Conservation (phyloP, 2,113 vertebrate genomes). For the Semnopithecus entellus region DNA sequence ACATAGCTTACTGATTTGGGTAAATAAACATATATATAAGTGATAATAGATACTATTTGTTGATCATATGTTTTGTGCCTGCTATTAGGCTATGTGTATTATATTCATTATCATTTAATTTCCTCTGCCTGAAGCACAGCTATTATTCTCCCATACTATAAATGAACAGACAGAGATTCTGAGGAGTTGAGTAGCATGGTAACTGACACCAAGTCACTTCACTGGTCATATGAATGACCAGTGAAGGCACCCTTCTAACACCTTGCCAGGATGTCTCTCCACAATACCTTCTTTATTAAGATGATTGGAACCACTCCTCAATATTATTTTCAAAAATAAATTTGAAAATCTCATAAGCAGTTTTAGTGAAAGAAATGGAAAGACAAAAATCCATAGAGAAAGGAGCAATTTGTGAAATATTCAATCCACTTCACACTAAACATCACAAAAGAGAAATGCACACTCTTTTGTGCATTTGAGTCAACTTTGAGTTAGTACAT, state of each 20-base stretch:
- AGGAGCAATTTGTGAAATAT: neutral
- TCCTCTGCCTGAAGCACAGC: neutral
- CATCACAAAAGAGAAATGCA: accelerated
- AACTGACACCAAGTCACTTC: neutral
- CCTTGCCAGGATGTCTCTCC: neutral
- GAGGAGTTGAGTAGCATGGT: neutral
- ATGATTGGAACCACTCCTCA: neutral
- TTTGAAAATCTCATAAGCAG: neutral
- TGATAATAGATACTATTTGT: neutral
- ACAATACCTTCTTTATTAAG: neutral
- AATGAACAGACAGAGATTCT: neutral
- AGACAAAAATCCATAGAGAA: neutral
- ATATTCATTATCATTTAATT: neutral
- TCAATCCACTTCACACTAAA: neutral
- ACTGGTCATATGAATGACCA: neutral
- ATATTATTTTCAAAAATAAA: slow-evolving; percentile 2
- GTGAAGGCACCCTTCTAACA: too few species aligned
- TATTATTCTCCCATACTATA: neutral
- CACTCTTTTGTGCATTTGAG: too few species aligned
- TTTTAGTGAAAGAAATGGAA: neutral
- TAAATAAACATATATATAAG: neutral
- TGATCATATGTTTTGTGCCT: neutral
- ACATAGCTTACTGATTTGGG: neutral
- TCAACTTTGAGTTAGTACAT: too few species aligned
- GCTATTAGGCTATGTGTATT: neutral